These are phyloP conservation scores for Mantis religiosa DNA, from an alignment of 2,888 invertebrate species.

Conservation along the genomic window DNA sequence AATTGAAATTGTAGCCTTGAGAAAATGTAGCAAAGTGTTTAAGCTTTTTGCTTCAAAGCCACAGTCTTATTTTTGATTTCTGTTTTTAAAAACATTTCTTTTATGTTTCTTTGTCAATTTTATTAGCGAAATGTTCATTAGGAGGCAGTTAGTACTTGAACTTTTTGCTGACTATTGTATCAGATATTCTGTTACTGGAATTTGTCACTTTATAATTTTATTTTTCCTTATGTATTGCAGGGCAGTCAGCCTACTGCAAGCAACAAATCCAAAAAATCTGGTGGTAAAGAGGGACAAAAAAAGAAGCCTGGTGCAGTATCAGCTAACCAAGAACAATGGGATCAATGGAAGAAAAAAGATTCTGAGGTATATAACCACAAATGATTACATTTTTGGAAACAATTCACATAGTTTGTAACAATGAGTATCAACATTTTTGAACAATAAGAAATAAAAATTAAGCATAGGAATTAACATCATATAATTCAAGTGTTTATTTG, in stretches of 20 bases:
- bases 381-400: not conserved
- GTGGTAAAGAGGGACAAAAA: slow-evolving; percentile 4
- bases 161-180: not conserved
- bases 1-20: too few relatives aligned
- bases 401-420: not conserved
- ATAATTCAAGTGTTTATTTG: too few relatives aligned
- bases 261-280: slow-evolving; percentile 35
- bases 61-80: too few relatives aligned
- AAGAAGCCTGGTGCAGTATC: slow-evolving; percentile 47
- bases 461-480: too few relatives aligned
- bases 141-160: too few relatives aligned
- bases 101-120: too few relatives aligned
- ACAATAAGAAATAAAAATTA: too few relatives aligned
- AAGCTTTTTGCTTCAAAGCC: too few relatives aligned
- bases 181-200: not conserved
- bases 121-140: too few relatives aligned
- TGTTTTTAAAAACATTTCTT: too few relatives aligned
- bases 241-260: not conserved
- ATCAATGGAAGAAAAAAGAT: slow-evolving; percentile 70
- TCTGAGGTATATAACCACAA: slow-evolving; percentile 48
- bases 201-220: not conserved
- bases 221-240: not conserved
- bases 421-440: not conserved
- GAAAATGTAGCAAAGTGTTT: too few relatives aligned
- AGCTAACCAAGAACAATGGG: slow-evolving; percentile 59